Conservation (phyloP, 2,888 invertebrate species). For the Eupithecia subumbrata region DNA sequence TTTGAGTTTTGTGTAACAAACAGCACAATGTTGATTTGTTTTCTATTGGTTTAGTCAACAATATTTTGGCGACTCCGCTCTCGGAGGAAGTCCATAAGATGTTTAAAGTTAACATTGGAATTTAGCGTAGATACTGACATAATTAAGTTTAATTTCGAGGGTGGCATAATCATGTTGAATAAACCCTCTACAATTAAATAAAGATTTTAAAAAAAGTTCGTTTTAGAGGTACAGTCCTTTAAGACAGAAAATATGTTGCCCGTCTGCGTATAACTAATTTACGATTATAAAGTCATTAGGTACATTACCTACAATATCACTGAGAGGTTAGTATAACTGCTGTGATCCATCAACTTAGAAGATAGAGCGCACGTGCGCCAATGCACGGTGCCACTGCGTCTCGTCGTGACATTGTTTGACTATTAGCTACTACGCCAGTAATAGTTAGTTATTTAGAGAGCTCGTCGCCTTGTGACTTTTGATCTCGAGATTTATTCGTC, state of each 20-base stretch:
- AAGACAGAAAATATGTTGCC: neutral
- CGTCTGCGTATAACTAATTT: neutral
- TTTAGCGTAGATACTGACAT: too few species aligned
- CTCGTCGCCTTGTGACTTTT: neutral
- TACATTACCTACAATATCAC: neutral
- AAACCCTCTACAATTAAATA: too few species aligned
- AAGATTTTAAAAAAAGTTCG: too few species aligned
- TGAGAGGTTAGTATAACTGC: neutral
- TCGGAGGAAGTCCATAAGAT: too few species aligned
- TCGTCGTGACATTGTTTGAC: constrained; percentile 9
- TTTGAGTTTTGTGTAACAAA: neutral
- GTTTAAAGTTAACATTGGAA: too few species aligned
- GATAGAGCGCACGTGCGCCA: constrained; percentile 8
- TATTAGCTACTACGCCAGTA: neutral
- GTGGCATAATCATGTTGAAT: too few species aligned
- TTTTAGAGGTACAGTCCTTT: too few species aligned
- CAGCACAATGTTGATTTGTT: too few species aligned
- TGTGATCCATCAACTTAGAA: neutral
- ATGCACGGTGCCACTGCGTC: constrained; percentile 31
- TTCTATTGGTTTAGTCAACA: too few species aligned
- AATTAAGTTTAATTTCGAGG: too few species aligned
- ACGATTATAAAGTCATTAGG: neutral
- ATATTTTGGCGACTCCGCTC: too few species aligned
- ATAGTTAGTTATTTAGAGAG: constrained; percentile 1
- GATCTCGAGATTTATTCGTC: neutral